Evolutionary conservation across 2,888 invertebrate genomes (phyloP), one percentile per base, ranked within the genome.

Genomic region (Sarcophaga carnaria): DNA sequence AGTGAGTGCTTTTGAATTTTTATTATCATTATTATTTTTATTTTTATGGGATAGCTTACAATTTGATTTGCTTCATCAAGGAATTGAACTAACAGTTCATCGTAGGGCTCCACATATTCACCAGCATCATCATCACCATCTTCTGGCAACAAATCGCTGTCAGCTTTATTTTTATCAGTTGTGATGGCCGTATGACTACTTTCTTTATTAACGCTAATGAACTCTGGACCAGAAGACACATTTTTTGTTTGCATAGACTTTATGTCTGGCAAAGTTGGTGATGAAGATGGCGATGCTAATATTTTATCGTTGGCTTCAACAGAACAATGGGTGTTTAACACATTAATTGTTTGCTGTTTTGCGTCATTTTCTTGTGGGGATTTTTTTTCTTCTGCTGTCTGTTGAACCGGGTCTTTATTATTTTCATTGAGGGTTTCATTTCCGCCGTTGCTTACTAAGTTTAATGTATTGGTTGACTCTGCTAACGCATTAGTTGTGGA

Each of bases 21-120:
- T 14, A 54, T 12, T 54, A 17, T 54, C 14, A 14, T 12, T 14
- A 14, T 14, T 54, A 14, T 54, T 74, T 54, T 67, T 45, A 83
- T 72, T 72, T 78, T 45, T 67, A 27, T 64, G 64, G 80, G 37
- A 37, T 37, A 84, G 82, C 89, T 89, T 92, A 93, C 93, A 90
- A 92, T 91, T 89, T 90, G 90, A 91, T 92, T 92, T 70, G 91
- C 90, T 90, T 91, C 91, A 85, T 90, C 92, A 87, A 93, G 89
- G 88, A 92, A 92, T 86, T 92, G 90, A 60, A 92, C 91, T 86
- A 93, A 90, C 64, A 91, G 86, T 88, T 91, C 91, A 88, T 92
- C 90, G 59, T 92, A 90, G 74, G 91, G 89, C 72, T 90, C 90
- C 47, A 77, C 89, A 77, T 88, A 88, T 60, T 89, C 88, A 77